Evolutionary conservation across 2,888 invertebrate genomes (phyloP).

Genomic region (Cheilosia pagana): DNA sequence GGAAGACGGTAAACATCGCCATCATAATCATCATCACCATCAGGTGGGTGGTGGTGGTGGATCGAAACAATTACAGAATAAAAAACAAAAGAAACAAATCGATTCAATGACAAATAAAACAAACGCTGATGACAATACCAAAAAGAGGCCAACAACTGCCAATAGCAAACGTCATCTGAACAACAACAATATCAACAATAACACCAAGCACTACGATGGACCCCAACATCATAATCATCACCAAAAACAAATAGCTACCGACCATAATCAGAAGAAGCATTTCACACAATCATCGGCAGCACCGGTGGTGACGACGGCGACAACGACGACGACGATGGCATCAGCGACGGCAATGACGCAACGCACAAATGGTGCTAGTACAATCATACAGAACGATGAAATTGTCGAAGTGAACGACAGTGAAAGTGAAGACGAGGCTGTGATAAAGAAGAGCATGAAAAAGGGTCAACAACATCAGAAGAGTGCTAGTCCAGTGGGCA

Average conservation of each 20-base stretch:
- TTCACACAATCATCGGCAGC: conserved; percentile 44
- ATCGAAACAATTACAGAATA: conserved; percentile 35
- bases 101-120: conserved; percentile 23
- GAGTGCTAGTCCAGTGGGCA: conserved; percentile 67
- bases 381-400: conserved; percentile 71
- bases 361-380: conserved; percentile 51
- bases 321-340: conserved; percentile 7
- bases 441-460: conserved; percentile 65
- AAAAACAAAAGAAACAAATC: conserved; percentile 61
- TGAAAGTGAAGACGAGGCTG: conserved; percentile 76
- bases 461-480: conserved; percentile 61
- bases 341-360: conserved; percentile 42
- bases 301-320: conserved; percentile 48
- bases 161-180: conserved; percentile 72
- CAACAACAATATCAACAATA: conserved; percentile 74
- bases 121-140: conserved; percentile 37
- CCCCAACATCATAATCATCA: conserved; percentile 50
- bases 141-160: conserved; percentile 63
- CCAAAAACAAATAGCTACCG: conserved; percentile 49
- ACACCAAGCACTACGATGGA: conserved; percentile 72
- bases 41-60: conserved; percentile 39
- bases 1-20: conserved; percentile 50
- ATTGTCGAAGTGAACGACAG: conserved; percentile 78
- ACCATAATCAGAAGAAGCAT: conserved; percentile 63
- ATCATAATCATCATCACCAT: conserved; percentile 24